These are phyloP conservation scores for Ctenosaura bakeri DNA, from an alignment of 2,797 vertebrate genomes.

Conservation along the genomic window DNA sequence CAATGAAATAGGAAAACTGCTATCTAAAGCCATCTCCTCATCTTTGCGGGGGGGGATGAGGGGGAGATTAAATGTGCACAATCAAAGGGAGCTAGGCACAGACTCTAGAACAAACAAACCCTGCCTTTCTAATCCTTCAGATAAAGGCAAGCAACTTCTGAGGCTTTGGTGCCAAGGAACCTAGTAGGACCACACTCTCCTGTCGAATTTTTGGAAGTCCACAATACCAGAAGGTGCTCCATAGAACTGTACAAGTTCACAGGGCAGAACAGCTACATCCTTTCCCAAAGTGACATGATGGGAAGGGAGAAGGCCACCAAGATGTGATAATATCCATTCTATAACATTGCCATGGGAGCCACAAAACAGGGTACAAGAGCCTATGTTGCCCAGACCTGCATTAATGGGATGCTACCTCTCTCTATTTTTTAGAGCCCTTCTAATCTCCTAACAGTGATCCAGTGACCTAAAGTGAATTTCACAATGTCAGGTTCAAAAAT, in stretches of 20 bases:
- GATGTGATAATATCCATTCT: background rate
- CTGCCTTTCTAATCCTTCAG: background rate
- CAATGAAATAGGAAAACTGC: background rate
- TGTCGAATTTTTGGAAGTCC: background rate
- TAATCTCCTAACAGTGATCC: no score
- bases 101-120: background rate
- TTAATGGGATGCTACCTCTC: background rate
- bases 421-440: background rate
- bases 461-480: background rate
- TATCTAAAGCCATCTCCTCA: background rate
- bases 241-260: background rate
- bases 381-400: background rate
- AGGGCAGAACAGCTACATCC: background rate
- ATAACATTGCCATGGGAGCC: background rate
- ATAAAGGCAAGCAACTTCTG: background rate
- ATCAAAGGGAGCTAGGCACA: background rate
- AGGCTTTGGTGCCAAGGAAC: background rate
- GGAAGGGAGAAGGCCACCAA: background rate
- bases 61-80: background rate
- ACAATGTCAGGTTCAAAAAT: background rate
- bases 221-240: background rate
- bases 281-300: background rate
- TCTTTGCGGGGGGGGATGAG: no score
- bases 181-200: background rate
- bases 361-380: background rate